phyloP scores from a whole-genome alignment of 2,113 vertebrate species.

The Sapayoa aenigma region DNA sequence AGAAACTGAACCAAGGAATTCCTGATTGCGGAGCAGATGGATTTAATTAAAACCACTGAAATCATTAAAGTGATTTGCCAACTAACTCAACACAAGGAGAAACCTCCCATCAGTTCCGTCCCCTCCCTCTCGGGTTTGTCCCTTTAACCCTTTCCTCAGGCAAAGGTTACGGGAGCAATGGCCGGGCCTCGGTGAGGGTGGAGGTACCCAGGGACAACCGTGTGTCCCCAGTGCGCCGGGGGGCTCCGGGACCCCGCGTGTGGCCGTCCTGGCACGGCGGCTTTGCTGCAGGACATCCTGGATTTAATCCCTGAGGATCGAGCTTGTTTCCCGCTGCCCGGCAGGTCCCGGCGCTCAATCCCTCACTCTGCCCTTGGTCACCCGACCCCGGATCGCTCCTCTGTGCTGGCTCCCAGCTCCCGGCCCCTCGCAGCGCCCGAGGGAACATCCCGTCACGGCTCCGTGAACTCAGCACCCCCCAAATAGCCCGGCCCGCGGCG shows the following conservation, averaged over 20 bases:
- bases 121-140: background rate
- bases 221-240: background rate
- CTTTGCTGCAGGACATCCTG: background rate
- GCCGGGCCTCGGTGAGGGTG: accelerated
- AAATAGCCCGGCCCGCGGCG: background rate
- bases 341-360: background rate
- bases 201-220: background rate
- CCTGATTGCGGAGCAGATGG: background rate
- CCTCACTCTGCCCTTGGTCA: background rate
- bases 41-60: background rate
- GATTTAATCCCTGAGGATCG: background rate
- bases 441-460: background rate
- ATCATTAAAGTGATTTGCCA: background rate
- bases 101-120: background rate
- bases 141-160: background rate
- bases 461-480: background rate
- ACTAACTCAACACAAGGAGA: background rate
- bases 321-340: background rate
- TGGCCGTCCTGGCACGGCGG: background rate
- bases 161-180: background rate
- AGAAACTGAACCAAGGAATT: background rate
- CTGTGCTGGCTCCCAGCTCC: background rate
- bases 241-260: accelerated
- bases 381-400: background rate
- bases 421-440: background rate